These are phyloP conservation scores for Pyrocoelia pectoralis DNA, from an alignment of 2,888 invertebrate species.

Conservation along the genomic window DNA sequence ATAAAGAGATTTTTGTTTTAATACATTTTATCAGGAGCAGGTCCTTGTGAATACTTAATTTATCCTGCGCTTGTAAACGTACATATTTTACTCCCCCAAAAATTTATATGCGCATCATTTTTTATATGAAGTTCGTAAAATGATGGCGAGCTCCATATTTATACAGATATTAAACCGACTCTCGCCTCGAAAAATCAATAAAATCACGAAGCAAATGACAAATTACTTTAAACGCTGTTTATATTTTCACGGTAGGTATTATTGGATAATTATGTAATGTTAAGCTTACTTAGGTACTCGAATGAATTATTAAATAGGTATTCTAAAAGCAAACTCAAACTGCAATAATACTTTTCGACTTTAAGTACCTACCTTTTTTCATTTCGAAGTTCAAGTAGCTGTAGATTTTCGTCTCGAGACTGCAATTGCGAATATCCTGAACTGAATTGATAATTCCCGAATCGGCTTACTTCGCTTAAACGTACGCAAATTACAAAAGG, in stretches of 20 bases:
- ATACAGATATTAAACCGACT: not conserved
- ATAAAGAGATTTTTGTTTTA: conserved; percentile 6
- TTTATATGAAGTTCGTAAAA: not conserved
- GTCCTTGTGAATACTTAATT: conserved; percentile 8
- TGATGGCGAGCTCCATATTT: not conserved
- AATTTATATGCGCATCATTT: not conserved
- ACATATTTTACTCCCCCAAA: not conserved
- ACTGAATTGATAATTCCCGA: not conserved
- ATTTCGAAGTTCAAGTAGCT: not conserved
- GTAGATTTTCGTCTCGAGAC: not conserved
- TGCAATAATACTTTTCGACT: not conserved
- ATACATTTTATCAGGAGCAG: conserved; percentile 2
- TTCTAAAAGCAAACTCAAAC: not conserved
- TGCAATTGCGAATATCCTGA: conserved; percentile 3
- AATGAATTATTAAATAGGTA: not conserved
- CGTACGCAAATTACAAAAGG: too few species aligned
- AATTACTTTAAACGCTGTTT: not conserved
- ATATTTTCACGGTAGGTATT: not conserved
- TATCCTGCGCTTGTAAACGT: not conserved
- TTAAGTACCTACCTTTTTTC: not conserved
- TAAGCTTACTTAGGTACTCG: not conserved
- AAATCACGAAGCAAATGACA: not conserved
- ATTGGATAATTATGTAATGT: not conserved
- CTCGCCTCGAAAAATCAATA: not conserved
- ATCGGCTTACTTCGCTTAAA: not conserved